A percentile compares a stretch with the other conserved stretches of the same genome.
Conservation (phyloP, 2,888 invertebrate species). For the Phaedon cochleariae region DNA sequence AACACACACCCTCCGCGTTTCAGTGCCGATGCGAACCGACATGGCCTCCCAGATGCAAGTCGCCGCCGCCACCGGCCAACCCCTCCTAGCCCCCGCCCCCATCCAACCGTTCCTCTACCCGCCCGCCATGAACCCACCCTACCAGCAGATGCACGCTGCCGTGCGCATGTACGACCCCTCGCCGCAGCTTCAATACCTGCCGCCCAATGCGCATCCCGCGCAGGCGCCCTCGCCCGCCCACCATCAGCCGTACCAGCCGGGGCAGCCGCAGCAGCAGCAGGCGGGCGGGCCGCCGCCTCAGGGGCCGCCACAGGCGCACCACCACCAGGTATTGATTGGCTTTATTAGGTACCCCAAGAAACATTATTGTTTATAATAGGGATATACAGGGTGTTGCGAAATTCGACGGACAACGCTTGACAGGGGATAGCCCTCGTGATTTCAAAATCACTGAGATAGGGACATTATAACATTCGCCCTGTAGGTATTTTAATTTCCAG, state of each 20-base stretch:
- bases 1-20: too few relatives aligned
- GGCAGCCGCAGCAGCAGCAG: constrained; percentile 61
- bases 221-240: constrained; percentile 63
- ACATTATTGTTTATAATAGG: too few relatives aligned
- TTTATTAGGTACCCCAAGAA: too few relatives aligned
- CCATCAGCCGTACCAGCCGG: constrained; percentile 57
- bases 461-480: too few relatives aligned
- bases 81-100: constrained; percentile 82
- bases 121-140: constrained; percentile 56
- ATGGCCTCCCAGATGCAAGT: constrained; percentile 82
- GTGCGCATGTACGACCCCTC: constrained; percentile 74
- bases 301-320: constrained; percentile 62
- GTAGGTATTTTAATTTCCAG: too few relatives aligned
- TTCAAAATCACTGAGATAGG: too few relatives aligned
- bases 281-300: not conserved
- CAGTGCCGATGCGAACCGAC: constrained; percentile 61
- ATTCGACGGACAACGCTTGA: too few relatives aligned
- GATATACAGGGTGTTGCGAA: too few relatives aligned
- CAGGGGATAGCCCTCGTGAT: too few relatives aligned
- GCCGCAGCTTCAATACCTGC: constrained; percentile 54
- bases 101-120: constrained; percentile 68
- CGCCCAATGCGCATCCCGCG: constrained; percentile 64
- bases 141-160: constrained; percentile 58
- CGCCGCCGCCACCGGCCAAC: constrained; percentile 83
- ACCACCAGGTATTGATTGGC: too few relatives aligned